Evolutionary conservation across 2,113 vertebrate genomes (phyloP), one percentile per base, ranked within the genome.

Genomic region (Xiphias gladius): DNA sequence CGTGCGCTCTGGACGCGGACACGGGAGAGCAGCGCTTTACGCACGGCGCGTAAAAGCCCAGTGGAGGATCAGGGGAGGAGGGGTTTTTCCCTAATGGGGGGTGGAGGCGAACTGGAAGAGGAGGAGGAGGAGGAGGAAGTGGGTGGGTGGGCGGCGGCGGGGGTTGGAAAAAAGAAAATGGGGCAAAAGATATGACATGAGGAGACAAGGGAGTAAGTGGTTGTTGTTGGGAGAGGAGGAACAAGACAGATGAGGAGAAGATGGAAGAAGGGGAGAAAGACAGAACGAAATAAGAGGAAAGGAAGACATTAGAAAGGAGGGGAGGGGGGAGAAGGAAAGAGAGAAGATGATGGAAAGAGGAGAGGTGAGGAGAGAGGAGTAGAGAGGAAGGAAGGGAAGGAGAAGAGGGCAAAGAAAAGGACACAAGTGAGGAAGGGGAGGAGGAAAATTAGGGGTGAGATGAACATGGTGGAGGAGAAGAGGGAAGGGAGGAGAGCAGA

Each of bases 21-120:
- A 72, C 74, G 14, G 14, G 75, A 81, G 8, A 79, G 85, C 69
- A 55, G 74, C 32, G 71, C 39, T 86, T 89, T 86, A 89, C 83
- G 90, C 85, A 68, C 83, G 3, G 80, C 78, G 89, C 84, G 81
- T 84, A 73, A 71, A 66, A 71, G 35, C 10, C 14, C 6, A 75
- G 54, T 17, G 57, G 54, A 66, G 78, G 66, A 71, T n/a, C 39
- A 0, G 43, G 28, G 72, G 69, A 57, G 82, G 72, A 37, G 72
- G 37, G 37, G 52, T 24, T 14, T 7, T 67, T 13, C 41, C 26
- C 28, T 11, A 10, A 6, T 7, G 39, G 24, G 24, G 14, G 5
- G 30, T 13, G 43, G 24, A 39, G 39, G 20, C 0, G 28, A 41
- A 13, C 6, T 50, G 57, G n/a, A 5, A 26, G 48, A 30, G 50